Percentiles rank a stretch among this genome's conserved stretches.
phyloP scores from a whole-genome alignment of 2,888 invertebrate species.

The Parasteatoda lunata region DNA sequence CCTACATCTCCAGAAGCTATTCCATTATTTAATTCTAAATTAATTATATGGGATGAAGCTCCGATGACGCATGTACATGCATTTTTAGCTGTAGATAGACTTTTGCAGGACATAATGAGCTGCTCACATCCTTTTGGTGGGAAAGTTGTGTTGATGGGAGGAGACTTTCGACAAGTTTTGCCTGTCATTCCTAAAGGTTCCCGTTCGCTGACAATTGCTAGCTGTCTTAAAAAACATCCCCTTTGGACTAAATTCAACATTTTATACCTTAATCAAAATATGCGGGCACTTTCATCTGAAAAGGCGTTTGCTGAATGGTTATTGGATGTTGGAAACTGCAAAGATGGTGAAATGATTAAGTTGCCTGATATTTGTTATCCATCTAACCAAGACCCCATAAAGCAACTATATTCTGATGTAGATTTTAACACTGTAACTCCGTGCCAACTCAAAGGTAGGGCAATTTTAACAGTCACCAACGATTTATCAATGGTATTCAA shows the following conservation, averaged over 20 bases:
- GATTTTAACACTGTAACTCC: constrained; percentile 4
- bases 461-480: constrained; percentile 19
- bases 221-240: constrained; percentile 29
- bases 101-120: constrained; percentile 46
- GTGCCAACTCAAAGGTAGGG: constrained; percentile 7
- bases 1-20: constrained; percentile 14
- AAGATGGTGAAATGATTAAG: constrained; percentile 13
- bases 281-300: constrained; percentile 21
- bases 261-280: constrained; percentile 32
- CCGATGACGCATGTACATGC: constrained; percentile 36
- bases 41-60: constrained; percentile 2
- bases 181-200: no score
- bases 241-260: constrained; percentile 32
- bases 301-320: neutral
- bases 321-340: constrained; percentile 5
- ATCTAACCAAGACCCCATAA: constrained; percentile 14
- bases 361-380: constrained; percentile 17
- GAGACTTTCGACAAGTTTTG: constrained; percentile 52
- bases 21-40: neutral
- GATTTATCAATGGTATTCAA: constrained; percentile 31
- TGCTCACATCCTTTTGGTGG: neutral
- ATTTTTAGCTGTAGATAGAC: constrained; percentile 26
- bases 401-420: neutral
- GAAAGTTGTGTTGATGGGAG: constrained; percentile 56
- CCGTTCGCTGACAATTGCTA: constrained; percentile 18